Evolutionary conservation across 1,140 invertebrate species (phyloP).

Genomic region (Habropoda laboriosa): DNA sequence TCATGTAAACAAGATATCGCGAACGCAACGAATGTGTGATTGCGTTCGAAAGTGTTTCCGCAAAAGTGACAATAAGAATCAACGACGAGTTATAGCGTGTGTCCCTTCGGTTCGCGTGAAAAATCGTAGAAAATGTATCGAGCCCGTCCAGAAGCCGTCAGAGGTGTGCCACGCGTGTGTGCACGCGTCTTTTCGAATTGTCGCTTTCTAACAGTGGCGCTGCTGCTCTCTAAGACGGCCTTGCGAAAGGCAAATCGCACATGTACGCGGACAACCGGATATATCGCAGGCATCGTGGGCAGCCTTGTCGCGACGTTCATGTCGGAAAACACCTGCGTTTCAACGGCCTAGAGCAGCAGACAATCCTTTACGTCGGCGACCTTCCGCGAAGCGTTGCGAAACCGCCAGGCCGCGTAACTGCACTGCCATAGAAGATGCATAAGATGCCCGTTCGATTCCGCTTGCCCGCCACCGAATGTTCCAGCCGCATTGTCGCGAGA

Average conservation of each 20-base stretch:
- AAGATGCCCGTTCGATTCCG: not conserved
- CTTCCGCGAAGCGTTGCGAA: conserved; percentile 55
- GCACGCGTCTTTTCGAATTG: not conserved
- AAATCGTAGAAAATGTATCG: not conserved
- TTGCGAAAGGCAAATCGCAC: conserved; percentile 48
- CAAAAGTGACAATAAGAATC: no score
- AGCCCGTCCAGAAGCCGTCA: not conserved
- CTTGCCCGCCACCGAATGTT: not conserved
- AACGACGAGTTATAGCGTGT: no score
- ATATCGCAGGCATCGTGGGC: conserved; percentile 24
- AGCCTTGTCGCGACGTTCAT: conserved; percentile 41
- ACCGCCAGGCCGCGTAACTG: conserved; percentile 7
- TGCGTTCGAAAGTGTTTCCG: no score
- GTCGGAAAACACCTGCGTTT: conserved; percentile 59
- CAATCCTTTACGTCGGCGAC: conserved; percentile 52
- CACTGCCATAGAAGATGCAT: not conserved
- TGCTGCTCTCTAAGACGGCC: conserved; percentile 27
- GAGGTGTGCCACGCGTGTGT: not conserved
- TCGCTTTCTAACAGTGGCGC: conserved; percentile 16
- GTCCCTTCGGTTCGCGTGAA: no score
- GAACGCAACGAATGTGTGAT: no score
- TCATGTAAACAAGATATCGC: not conserved
- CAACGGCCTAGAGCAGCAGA: conserved; percentile 44
- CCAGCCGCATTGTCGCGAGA: not conserved
- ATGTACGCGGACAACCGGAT: conserved; percentile 28